These are phyloP conservation scores for Atta cephalotes DNA, from an alignment of 1,140 invertebrate genomes.

Conservation along the genomic window DNA sequence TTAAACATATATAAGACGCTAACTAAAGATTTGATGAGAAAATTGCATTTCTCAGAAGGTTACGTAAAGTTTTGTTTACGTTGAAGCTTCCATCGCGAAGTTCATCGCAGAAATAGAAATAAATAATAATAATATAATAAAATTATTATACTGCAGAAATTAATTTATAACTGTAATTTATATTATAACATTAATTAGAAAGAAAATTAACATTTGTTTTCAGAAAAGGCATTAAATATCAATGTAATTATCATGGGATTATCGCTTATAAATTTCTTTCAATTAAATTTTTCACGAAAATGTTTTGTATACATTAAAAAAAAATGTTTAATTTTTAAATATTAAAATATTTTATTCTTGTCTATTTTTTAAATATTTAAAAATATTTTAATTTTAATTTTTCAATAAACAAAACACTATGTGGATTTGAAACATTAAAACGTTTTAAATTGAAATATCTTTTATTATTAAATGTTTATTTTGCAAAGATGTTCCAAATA, in stretches of 20 bases:
- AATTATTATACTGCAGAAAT: background rate
- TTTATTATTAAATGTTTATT: too few species aligned
- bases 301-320: background rate
- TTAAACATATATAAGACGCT: background rate
- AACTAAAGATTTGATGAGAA: background rate
- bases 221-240: background rate
- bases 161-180: conserved; percentile 6
- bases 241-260: background rate
- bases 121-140: background rate
- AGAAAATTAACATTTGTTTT: background rate
- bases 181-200: background rate
- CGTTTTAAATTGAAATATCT: too few species aligned
- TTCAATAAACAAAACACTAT: too few species aligned
- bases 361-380: too few species aligned
- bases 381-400: too few species aligned
- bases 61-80: background rate
- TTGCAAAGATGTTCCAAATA: too few species aligned
- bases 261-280: background rate
- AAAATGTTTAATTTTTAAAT: too few species aligned
- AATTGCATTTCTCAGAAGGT: background rate
- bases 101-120: background rate
- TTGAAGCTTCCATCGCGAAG: background rate
- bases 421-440: too few species aligned
- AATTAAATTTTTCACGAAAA: background rate
- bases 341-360: too few species aligned